Base-by-base conservation (phyloP, 2,797 vertebrate genomes). In the Aplochiton taeniatus region DNA sequence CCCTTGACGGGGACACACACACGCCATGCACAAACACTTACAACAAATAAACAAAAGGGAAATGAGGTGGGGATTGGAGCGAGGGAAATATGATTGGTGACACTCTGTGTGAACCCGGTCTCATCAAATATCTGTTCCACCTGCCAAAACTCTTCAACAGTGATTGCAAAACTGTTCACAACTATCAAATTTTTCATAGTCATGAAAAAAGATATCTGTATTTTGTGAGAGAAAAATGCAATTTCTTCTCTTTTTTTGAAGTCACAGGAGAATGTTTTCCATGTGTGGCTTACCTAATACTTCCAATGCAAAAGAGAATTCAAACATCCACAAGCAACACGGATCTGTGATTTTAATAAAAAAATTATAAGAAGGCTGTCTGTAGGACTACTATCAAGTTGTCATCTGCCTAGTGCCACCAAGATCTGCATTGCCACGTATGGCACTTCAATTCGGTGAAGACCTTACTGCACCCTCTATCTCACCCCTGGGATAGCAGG, bases 131-230 rank as follows among this genome's bases (percentile, higher is more conserved):
- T 63, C 68, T 75, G 68, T 68, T 69, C 46, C 46, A 19, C n/a
- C 72, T 79, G 76, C 82, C 83, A 82, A 88, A 87, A 78, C 75
- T 75, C 75, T 69, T 63, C 77, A 70, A 73, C 19, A 61, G n/a
- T 60, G 64, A 79, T 75, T 83, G 9, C 50, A 52, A 5, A n/a
- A 52, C n/a, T n/a, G 16, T 41, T 41, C 76, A 42, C 74, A 74
- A 66, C 73, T 73, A 80, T 78, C 72, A 78, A 44, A 77, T 63
- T 52, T 80, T 78, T 77, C 31, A 13, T 31, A 65, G 65, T 20
- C 69, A 73, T 76, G 72, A 81, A 83, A 77, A 78, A 50, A 16
- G 14, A 69, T 6, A 58, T 74, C 66, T 72, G n/a, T n/a, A 68
- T 70, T 80, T 69, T 20, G 13, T 13, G 8, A 60, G 17, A 47